phyloP scores from a whole-genome alignment of 2,888 invertebrate genomes.

The Polylopha cassiicola region DNA sequence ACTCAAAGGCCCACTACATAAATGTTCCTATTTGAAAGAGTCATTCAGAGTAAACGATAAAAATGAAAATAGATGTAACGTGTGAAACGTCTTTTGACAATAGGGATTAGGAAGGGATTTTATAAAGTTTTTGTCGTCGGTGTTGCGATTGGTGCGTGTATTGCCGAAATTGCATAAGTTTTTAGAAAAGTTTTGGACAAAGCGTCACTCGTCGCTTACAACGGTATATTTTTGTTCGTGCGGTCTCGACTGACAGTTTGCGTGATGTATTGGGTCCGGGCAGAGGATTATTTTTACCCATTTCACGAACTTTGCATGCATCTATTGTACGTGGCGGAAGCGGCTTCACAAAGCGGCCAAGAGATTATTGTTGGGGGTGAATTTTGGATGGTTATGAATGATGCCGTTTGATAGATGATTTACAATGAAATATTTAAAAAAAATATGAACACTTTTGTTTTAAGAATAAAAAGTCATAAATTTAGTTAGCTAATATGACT shows the following conservation, averaged over 20 bases:
- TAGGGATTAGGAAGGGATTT: constrained; percentile 30
- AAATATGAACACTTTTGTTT: constrained; percentile 30
- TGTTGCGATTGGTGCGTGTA: constrained; percentile 54
- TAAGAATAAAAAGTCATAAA: no score
- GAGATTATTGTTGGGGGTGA: constrained; percentile 59
- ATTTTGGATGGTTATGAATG: constrained; percentile 55
- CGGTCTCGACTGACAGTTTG: constrained; percentile 72
- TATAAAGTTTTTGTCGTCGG: constrained; percentile 32
- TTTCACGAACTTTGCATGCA: constrained; percentile 75
- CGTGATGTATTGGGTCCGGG: constrained; percentile 72
- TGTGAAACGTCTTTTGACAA: constrained; percentile 40
- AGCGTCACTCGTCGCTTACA: constrained; percentile 56
- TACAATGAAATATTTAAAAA: constrained; percentile 53
- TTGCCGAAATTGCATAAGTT: constrained; percentile 70
- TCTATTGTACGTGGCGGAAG: constrained; percentile 71
- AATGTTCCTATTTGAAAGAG: constrained; percentile 7
- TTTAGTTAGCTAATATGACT: no score
- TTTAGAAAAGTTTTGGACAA: constrained; percentile 69
- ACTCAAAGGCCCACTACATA: constrained; percentile 40
- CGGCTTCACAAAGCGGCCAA: constrained; percentile 64
- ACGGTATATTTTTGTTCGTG: constrained; percentile 75
- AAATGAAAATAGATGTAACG: constrained; percentile 36
- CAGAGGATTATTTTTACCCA: constrained; percentile 75
- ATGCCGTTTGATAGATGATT: constrained; percentile 39
- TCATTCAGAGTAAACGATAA: constrained; percentile 31